Conservation (phyloP, 2,113 vertebrate genomes). For the Phaethornis superciliosus region DNA sequence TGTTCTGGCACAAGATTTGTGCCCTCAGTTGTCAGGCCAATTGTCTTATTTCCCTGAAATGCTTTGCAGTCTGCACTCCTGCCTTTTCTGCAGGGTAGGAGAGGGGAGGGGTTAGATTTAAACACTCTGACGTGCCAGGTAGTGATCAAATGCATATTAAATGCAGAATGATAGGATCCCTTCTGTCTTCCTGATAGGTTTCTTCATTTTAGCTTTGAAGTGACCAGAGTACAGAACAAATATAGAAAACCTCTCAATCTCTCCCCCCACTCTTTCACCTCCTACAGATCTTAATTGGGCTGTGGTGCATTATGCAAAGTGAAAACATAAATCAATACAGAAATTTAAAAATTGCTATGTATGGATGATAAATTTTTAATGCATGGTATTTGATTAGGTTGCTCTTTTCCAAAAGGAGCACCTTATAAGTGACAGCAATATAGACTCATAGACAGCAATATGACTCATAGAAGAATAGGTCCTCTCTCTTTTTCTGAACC, state of each 20-base stretch:
- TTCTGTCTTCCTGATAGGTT: background rate
- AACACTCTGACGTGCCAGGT: background rate
- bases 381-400: background rate
- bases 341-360: background rate
- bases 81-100: background rate
- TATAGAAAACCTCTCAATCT: background rate
- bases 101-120: background rate
- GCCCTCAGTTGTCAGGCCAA: background rate
- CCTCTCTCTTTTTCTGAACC: background rate
- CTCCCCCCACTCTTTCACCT: background rate
- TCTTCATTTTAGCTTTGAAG: background rate
- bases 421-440: background rate
- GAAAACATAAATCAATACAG: background rate
- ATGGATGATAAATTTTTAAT: background rate
- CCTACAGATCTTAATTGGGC: background rate
- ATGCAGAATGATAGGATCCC: background rate
- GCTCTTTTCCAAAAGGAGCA: background rate
- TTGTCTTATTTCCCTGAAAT: background rate
- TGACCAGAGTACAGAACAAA: background rate
- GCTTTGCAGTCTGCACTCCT: background rate
- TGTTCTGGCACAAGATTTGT: slow-evolving; percentile 22
- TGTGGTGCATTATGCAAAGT: background rate
- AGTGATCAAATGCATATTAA: background rate
- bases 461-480: background rate
- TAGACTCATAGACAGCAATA: too few relatives aligned